phyloP scores from a whole-genome alignment of 2,113 vertebrate species.

The Axis porcinus region DNA sequence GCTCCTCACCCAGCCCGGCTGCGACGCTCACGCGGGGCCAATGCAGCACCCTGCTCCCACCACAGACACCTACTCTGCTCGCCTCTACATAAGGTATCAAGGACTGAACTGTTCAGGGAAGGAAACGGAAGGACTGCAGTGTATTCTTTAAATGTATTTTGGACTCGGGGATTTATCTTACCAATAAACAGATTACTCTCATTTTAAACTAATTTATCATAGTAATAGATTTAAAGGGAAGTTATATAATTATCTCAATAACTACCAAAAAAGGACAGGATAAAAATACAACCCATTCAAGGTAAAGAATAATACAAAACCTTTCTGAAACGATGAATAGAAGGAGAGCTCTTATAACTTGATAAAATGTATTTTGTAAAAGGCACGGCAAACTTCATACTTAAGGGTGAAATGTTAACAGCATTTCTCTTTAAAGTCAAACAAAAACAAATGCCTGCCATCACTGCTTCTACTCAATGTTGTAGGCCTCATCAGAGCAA shows the following conservation, averaged over 20 bases:
- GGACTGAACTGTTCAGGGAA: not conserved
- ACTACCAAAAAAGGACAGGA: not conserved
- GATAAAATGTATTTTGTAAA: not conserved
- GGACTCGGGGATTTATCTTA: not conserved
- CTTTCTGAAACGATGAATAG: not conserved
- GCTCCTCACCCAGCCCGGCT: not conserved
- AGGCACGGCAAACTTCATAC: not conserved
- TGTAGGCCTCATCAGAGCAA: not conserved
- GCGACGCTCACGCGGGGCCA: not conserved
- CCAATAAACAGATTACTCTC: not conserved
- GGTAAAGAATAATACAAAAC: not conserved
- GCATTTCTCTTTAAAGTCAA: not conserved
- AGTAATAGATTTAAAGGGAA: not conserved
- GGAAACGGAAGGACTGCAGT: not conserved
- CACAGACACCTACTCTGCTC: not conserved
- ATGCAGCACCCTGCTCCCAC: not conserved
- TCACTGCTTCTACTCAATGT: not conserved
- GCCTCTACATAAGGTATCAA: not conserved
- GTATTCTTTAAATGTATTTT: not conserved
- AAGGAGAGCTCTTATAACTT: not conserved
- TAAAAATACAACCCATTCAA: conserved; percentile 1
- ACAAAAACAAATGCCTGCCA: not conserved
- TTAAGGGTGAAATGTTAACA: not conserved
- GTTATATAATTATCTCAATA: not conserved
- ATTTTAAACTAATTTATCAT: not conserved